A percentile compares a stretch with the other conserved stretches of the same genome.
Conservation (phyloP, 2,113 vertebrate species). For the Myrmophylax atrothorax region DNA sequence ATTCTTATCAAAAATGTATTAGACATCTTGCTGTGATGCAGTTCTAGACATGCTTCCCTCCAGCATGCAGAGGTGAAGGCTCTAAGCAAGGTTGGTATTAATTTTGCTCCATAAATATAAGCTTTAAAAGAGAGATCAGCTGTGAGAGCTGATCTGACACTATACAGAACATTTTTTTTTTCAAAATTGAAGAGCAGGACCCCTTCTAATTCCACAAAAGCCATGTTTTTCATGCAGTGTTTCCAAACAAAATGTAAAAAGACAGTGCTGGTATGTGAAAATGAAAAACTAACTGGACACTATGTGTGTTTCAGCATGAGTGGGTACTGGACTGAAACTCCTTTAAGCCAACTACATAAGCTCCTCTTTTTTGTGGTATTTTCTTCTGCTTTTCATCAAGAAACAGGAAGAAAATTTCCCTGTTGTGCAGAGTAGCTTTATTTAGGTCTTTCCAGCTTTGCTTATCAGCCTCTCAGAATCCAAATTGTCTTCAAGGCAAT, state of each 20-base stretch:
- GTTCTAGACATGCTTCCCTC: not conserved
- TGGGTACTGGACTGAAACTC: not conserved
- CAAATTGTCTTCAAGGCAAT: not conserved
- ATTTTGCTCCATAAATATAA: not conserved
- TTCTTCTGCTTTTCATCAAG: not conserved
- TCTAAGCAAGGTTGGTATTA: not conserved
- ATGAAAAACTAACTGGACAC: not conserved
- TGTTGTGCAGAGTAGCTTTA: not conserved
- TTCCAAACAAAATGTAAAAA: not conserved
- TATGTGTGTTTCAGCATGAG: not conserved
- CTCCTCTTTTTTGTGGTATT: not conserved
- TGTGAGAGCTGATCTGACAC: not conserved
- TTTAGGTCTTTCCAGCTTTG: not conserved
- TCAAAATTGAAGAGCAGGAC: not conserved
- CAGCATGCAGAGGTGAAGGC: not conserved
- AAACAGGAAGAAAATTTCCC: not conserved
- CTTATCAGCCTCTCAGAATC: not conserved
- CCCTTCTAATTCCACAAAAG: not conserved
- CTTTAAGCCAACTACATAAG: not conserved
- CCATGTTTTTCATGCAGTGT: not conserved
- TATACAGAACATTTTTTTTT: not conserved
- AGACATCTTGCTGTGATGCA: not conserved
- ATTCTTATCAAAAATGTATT: not conserved
- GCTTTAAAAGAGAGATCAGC: not conserved
- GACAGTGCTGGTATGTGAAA: not conserved